Conservation (phyloP, 1,140 invertebrate species). For the Cydia fagiglandana region DNA sequence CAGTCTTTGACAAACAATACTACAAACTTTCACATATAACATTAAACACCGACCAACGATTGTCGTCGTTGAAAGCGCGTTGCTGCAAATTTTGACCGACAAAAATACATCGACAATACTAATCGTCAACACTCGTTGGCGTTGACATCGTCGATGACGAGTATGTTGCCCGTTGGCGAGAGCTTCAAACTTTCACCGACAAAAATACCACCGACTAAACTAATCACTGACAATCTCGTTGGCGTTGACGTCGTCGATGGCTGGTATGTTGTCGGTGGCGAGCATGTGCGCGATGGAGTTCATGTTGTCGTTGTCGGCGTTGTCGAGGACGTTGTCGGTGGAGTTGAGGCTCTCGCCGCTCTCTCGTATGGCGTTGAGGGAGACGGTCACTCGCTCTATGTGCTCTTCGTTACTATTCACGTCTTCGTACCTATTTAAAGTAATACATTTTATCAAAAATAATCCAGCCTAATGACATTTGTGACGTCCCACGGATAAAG, state of each 20-base stretch:
- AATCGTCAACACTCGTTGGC: neutral
- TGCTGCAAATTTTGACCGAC: neutral
- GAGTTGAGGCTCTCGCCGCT: conserved; percentile 7
- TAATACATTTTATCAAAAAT: neutral
- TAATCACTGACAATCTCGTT: conserved; percentile 3
- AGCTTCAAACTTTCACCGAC: neutral
- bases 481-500: too few relatives aligned
- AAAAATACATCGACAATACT: neutral
- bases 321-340: neutral
- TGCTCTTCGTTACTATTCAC: conserved; percentile 35
- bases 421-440: conserved; percentile 54
- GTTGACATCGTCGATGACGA: neutral
- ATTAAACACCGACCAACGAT: too few relatives aligned
- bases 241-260: conserved; percentile 13
- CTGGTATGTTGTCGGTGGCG: conserved; percentile 5
- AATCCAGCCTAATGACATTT: too few relatives aligned
- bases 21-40: neutral
- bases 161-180: too few relatives aligned
- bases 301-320: conserved; percentile 3
- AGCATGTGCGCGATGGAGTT: neutral
- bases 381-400: neutral
- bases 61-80: too few relatives aligned
- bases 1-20: conserved; percentile 9
- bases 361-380: conserved; percentile 4
- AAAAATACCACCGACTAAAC: neutral